Conservation (phyloP, 2,113 vertebrate genomes). For the Myrmecophaga tridactyla region DNA sequence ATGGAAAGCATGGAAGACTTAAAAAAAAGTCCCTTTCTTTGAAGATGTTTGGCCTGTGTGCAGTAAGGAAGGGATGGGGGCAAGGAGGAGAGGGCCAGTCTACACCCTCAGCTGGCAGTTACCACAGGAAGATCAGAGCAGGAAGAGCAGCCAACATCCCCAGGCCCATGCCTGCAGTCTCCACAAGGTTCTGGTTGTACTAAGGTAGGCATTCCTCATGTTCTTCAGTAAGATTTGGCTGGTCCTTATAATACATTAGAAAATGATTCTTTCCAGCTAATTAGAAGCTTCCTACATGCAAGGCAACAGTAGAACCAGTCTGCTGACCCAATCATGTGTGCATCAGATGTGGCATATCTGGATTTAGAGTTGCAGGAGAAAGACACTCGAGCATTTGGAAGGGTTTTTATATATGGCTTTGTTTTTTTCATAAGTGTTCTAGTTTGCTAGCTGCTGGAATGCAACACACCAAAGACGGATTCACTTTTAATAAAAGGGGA, state of each 20-base stretch:
- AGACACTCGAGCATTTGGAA: constrained; percentile 74
- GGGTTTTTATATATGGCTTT: constrained; percentile 79
- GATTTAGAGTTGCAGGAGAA: constrained; percentile 74
- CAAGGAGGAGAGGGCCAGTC: constrained; percentile 49
- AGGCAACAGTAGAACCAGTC: constrained; percentile 68
- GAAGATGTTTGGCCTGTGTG: constrained; percentile 84
- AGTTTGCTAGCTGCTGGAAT: too few relatives aligned
- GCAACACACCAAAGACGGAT: too few relatives aligned
- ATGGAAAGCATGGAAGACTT: constrained; percentile 72
- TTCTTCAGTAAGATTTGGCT: constrained; percentile 82
- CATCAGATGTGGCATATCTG: constrained; percentile 76
- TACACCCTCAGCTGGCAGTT: constrained; percentile 76
- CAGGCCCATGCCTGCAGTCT: constrained; percentile 80
- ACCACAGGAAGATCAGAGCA: constrained; percentile 78
- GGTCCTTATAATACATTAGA: constrained; percentile 84
- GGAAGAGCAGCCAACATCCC: constrained; percentile 79
- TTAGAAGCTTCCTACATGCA: constrained; percentile 37
- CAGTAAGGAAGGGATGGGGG: constrained; percentile 74
- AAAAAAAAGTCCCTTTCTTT: constrained; percentile 79
- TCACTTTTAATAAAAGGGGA: too few relatives aligned
- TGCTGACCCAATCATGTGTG: constrained; percentile 67
- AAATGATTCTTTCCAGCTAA: constrained; percentile 87
- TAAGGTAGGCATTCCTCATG: constrained; percentile 82
- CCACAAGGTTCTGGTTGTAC: constrained; percentile 86
- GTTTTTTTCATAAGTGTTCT: too few relatives aligned